phyloP scores from a whole-genome alignment of 37 sponge, comb jelly and placozoan genomes.

The Amphimedon queenslandica region DNA sequence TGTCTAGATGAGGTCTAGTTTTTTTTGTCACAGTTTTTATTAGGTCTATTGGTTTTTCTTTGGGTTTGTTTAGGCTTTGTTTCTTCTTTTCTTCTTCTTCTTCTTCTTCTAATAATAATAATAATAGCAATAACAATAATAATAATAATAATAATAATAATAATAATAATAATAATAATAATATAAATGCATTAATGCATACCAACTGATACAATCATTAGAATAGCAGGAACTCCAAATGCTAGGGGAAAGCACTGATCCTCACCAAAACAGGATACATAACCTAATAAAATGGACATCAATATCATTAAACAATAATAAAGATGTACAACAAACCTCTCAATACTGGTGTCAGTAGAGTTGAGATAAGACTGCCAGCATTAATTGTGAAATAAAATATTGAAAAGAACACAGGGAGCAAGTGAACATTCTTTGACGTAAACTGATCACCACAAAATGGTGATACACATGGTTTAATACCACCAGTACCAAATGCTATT shows the following conservation, averaged over 20 bases:
- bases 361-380: conserved; percentile 94
- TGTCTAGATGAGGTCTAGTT: too few species aligned
- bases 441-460: conserved; percentile 99
- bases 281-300: too few species aligned
- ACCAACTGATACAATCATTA: conserved; percentile 86
- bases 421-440: conserved; percentile 60
- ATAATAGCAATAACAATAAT: too few species aligned
- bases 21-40: too few species aligned
- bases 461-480: conserved; percentile 99
- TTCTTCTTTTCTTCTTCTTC: too few species aligned
- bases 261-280: conserved; percentile 73
- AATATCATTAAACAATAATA: too few species aligned
- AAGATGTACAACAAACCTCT: conserved; percentile 88
- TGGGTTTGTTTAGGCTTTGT: too few species aligned
- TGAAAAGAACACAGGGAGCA: conserved; percentile 71
- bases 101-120: too few species aligned
- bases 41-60: too few species aligned
- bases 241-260: conserved; percentile 86
- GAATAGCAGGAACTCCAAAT: conserved; percentile 91
- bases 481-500: conserved; percentile 97
- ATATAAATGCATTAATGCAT: too few species aligned
- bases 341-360: conserved; percentile 88
- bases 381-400: conserved; percentile 98
- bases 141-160: too few species aligned
- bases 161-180: too few species aligned